Evolutionary conservation across 2,888 invertebrate species (phyloP), one percentile per base, ranked within the genome.

Genomic region (Platypus cylindrus): DNA sequence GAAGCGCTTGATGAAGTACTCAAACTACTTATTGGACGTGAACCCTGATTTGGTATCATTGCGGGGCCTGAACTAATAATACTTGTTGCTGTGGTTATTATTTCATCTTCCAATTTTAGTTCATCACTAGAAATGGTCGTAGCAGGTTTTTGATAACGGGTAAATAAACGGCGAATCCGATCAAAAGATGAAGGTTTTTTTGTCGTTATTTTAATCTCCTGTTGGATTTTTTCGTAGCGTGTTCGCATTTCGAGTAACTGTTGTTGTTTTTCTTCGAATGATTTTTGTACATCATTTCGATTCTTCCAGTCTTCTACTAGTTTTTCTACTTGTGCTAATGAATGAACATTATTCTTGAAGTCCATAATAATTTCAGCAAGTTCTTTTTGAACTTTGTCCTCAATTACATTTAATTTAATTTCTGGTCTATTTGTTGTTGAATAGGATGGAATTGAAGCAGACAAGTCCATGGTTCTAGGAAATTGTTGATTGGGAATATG

Each of bases 271-370:
- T 87, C 86, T 51, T 80, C 79, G 48, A 84, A 72, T 2, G 85
- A 86, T 50, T 81, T 83, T 49, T 84, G 82, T 0, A 87, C 86
- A 56, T 87, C 87, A 49, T 86, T 84, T 36, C 87, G 70, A 48
- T 82, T 84, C 51, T 75, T 76, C 89, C 89, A 89, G 52, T 81
- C 80, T 58, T 82, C 80, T 1, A 89, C 87, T 32, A 89, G 64
- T 47, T 80, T 74, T 58, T 87, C 87, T 0, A 86, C 83, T 63
- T 87, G 85, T 0, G 77, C 71, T 52, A 89, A 82, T 0, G 83
- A 79, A 46, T 85, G 79, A 3, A 86, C 84, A 53, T 87, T 85
- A 52, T 86, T 86, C 58, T 89, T 87, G 52, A 85, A 87, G 52
- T 87, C 86, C 52, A 78, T 83, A 55, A 89, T 83, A 32, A 89